Evolutionary conservation across 2,797 vertebrate species (phyloP), one percentile per base, ranked within the genome.

Genomic region (Ceryle rudis): DNA sequence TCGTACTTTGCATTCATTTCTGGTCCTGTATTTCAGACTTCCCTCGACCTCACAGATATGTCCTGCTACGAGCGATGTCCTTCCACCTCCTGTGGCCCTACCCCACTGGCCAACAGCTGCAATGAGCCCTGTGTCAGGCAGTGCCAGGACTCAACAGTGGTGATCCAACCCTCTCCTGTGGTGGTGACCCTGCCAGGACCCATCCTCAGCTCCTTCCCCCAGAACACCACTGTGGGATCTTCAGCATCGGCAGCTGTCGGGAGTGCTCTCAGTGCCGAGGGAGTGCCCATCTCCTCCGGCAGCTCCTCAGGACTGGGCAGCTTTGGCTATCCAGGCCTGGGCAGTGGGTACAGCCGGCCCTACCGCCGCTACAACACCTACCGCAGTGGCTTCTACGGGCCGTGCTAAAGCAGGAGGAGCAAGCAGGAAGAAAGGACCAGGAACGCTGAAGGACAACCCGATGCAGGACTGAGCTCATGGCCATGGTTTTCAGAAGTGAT

Each of bases 131-230:
- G 94, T 0, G 28, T 92, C 0, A 18, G 94, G 7, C 92, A 94
- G 71, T 94, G 94, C 66, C 88, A 89, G 70, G 94, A 94, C 62
- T 95, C 95, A 0, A 46, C 29, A 0, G 71, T 67, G 16, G 29
- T 94, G 42, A 94, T 96, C 88, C 92, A 93, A 1, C 94, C 94
- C 0, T 19, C 92, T 0, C 90, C 94, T 0, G 90, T 96, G 57
- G 88, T 94, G 62, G 92, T 95, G 9, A 93, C 95, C 1, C 85
- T 96, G 39, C 94, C 94, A 0, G 92, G 94, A 1, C 95, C 92
- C 90, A 94, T 95, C 66, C 94, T 96, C 70, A 95, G 90, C 90
- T 95, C 94, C 58, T 95, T 94, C 61, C 74, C 95, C 0, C 92
- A 93, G 37, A 94, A 85, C 74, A 96, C 92, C 7, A 0, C 85